Conservation (phyloP, 2,888 invertebrate species). For the Parthenolecanium corni region DNA sequence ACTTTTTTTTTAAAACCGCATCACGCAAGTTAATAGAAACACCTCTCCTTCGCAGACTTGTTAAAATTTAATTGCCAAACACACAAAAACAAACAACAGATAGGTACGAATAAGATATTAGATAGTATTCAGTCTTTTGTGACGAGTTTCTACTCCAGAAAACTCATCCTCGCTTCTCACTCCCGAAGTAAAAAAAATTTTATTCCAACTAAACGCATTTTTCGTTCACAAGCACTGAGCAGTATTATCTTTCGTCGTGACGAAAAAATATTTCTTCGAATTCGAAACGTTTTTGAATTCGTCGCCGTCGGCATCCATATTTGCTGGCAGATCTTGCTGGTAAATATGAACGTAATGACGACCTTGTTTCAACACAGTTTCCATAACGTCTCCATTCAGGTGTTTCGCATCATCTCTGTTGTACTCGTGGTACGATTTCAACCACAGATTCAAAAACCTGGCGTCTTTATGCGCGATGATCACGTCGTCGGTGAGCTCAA, state of each 20-base stretch:
- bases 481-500: slow-evolving; percentile 33
- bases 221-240: too few relatives aligned
- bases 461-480: slow-evolving; percentile 37
- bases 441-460: slow-evolving; percentile 37
- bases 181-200: too few relatives aligned
- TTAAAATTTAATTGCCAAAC: too few relatives aligned
- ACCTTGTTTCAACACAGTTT: slow-evolving; percentile 3
- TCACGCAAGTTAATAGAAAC: too few relatives aligned
- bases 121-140: too few relatives aligned
- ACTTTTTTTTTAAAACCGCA: too few relatives aligned
- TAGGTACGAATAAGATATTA: too few relatives aligned
- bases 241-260: background rate
- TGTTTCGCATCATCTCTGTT: slow-evolving; percentile 17
- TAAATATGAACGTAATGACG: slow-evolving; percentile 3
- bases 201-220: too few relatives aligned
- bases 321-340: background rate
- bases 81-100: too few relatives aligned
- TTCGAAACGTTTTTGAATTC: background rate
- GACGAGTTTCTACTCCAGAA: too few relatives aligned
- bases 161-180: too few relatives aligned
- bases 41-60: too few relatives aligned
- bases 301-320: background rate
- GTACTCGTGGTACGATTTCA: slow-evolving; percentile 37
- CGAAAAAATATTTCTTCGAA: background rate
- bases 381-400: background rate